Conservation (phyloP, 2,797 vertebrate species). For the Neopelma chrysocephalum region DNA sequence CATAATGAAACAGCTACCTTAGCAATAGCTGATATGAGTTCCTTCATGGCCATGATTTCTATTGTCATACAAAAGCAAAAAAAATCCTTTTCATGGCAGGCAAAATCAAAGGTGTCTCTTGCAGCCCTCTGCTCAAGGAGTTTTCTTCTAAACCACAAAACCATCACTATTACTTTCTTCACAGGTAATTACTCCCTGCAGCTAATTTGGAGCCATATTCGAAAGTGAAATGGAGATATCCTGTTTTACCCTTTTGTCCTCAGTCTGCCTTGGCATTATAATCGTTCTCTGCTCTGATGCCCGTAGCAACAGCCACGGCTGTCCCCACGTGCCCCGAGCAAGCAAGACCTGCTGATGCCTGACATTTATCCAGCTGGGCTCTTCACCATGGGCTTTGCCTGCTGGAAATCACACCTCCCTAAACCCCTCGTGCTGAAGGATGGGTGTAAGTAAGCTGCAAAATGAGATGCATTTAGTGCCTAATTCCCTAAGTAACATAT, state of each 20-base stretch:
- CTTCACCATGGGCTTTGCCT: background rate
- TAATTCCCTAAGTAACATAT: background rate
- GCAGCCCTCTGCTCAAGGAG: slow-evolving; percentile 34
- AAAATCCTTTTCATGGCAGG: slow-evolving; percentile 19
- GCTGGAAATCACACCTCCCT: background rate
- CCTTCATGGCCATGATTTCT: slow-evolving; percentile 34
- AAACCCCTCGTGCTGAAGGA: background rate
- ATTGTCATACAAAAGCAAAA: slow-evolving; percentile 26
- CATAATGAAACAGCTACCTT: slow-evolving; percentile 25
- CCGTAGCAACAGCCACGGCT: slow-evolving; percentile 48
- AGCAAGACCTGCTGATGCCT: background rate
- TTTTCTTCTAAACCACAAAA: slow-evolving; percentile 43
- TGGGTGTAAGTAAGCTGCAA: background rate
- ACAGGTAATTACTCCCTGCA: slow-evolving; percentile 64
- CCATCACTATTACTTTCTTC: background rate
- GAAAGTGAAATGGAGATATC: slow-evolving; percentile 46
- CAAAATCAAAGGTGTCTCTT: slow-evolving; percentile 22
- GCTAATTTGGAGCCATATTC: slow-evolving; percentile 63
- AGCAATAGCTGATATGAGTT: slow-evolving; percentile 45
- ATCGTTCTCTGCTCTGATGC: slow-evolving; percentile 38
- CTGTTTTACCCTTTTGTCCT: slow-evolving; percentile 33
- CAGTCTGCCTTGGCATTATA: slow-evolving; percentile 32
- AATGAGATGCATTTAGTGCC: fast-evolving
- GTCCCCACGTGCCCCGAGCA: background rate
- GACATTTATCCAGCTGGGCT: slow-evolving; percentile 12